These are phyloP conservation scores for Lampris megalopsis DNA, from an alignment of 2,113 vertebrate genomes.

Conservation along the genomic window DNA sequence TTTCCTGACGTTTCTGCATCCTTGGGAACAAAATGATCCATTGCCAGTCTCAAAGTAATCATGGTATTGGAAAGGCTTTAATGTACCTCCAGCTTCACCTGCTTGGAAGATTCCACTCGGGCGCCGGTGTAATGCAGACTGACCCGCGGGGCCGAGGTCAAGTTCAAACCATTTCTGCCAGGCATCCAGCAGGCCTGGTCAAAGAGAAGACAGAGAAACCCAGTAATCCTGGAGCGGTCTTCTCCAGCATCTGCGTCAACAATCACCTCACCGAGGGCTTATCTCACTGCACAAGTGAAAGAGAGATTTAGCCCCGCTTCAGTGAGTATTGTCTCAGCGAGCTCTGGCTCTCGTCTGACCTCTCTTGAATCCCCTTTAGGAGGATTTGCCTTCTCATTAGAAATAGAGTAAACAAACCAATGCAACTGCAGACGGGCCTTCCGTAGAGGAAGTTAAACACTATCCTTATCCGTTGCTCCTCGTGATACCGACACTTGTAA, in stretches of 20 bases:
- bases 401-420: constrained; percentile 27
- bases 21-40: constrained; percentile 24
- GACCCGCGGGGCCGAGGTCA: constrained; percentile 38
- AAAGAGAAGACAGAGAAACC: constrained; percentile 45
- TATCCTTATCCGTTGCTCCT: constrained; percentile 7
- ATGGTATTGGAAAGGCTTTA: constrained; percentile 28
- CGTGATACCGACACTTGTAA: constrained; percentile 13
- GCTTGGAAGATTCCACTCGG: constrained; percentile 12
- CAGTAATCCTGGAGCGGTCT: constrained; percentile 50
- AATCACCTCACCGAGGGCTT: constrained; percentile 37
- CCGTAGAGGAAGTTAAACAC: background rate
- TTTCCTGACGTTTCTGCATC: constrained; percentile 28
- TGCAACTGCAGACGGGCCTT: background rate
- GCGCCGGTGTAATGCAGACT: constrained; percentile 44
- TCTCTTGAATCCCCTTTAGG: background rate
- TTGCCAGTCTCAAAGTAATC: constrained; percentile 29
- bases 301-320: constrained; percentile 29
- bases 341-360: background rate
- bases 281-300: constrained; percentile 35
- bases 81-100: background rate
- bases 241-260: constrained; percentile 32
- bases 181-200: constrained; percentile 48
- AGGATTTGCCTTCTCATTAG: constrained; percentile 43
- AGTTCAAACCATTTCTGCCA: constrained; percentile 58
- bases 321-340: constrained; percentile 16